These are phyloP conservation scores for Pteronura brasiliensis DNA, from an alignment of 2,113 vertebrate species.

Conservation along the genomic window DNA sequence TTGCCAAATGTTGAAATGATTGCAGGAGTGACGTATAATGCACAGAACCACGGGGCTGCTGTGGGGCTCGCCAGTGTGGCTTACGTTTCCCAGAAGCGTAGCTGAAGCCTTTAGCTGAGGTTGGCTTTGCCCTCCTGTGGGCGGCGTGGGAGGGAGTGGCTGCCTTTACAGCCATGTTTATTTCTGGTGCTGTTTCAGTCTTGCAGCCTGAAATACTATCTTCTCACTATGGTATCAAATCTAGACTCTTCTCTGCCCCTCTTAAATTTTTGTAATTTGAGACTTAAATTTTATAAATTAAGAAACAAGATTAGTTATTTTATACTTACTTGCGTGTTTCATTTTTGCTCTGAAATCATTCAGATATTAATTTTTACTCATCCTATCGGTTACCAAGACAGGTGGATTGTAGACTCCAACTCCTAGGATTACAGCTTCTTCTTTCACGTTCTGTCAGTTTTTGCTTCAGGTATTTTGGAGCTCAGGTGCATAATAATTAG, in stretches of 20 bases:
- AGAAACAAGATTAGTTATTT: not conserved
- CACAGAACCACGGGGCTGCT: not conserved
- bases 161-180: not conserved
- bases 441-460: not conserved
- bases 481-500: not conserved
- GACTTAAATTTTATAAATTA: not conserved
- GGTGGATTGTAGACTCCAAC: not conserved
- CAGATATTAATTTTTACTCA: not conserved
- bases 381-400: not conserved
- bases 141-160: not conserved
- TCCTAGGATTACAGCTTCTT: not conserved
- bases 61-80: not conserved
- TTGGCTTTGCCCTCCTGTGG: not conserved
- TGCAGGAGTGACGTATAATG: not conserved
- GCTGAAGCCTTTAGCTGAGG: not conserved
- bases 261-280: not conserved
- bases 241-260: not conserved
- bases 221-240: not conserved
- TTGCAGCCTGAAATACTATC: not conserved
- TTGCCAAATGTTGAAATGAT: not conserved
- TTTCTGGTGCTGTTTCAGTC: not conserved
- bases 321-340: not conserved
- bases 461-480: not conserved
- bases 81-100: not conserved
- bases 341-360: not conserved